Conservation (phyloP, 2,888 invertebrate species). For the Chaetogeoica ovagalla region DNA sequence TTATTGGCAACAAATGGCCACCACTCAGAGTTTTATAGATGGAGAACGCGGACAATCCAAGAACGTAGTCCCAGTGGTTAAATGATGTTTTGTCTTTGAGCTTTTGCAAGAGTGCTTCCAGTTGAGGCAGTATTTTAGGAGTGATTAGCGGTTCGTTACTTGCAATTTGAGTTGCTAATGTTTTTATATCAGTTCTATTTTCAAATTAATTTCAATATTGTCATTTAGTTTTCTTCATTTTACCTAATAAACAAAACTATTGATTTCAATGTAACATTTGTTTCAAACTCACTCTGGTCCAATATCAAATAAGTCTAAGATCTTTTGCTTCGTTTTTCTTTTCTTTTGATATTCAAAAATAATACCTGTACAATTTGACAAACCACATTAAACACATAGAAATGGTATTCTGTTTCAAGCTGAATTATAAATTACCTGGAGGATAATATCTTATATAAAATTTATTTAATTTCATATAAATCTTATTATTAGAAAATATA, state of each 20-base stretch:
- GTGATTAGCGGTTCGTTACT: slow-evolving; percentile 65
- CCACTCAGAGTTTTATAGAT: slow-evolving; percentile 69
- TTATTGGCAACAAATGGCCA: slow-evolving; percentile 72
- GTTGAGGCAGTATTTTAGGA: slow-evolving; percentile 64
- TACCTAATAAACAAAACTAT: not conserved
- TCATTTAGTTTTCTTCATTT: too few species aligned
- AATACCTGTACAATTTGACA: slow-evolving; percentile 4
- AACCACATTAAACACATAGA: not conserved
- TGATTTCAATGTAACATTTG: not conserved
- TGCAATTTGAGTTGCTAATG: slow-evolving; percentile 63
- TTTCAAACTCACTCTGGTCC: slow-evolving; percentile 26
- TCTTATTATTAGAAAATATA: not conserved
- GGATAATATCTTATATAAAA: slow-evolving; percentile 74
- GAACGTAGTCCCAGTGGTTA: slow-evolving; percentile 63
- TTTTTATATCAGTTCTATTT: slow-evolving; percentile 65
- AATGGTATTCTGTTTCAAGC: not conserved
- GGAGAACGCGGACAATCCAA: slow-evolving; percentile 63
- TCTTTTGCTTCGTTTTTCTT: slow-evolving; percentile 39
- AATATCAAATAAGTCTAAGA: slow-evolving; percentile 30
- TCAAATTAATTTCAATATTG: not conserved
- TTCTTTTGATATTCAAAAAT: slow-evolving; percentile 28
- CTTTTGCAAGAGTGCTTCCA: slow-evolving; percentile 67
- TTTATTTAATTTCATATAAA: slow-evolving; percentile 68
- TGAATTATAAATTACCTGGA: slow-evolving; percentile 64
- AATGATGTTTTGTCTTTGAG: slow-evolving; percentile 68